Evolutionary conservation across 1,140 invertebrate genomes (phyloP).

Genomic region (Lamellibrachia luymesi): DNA sequence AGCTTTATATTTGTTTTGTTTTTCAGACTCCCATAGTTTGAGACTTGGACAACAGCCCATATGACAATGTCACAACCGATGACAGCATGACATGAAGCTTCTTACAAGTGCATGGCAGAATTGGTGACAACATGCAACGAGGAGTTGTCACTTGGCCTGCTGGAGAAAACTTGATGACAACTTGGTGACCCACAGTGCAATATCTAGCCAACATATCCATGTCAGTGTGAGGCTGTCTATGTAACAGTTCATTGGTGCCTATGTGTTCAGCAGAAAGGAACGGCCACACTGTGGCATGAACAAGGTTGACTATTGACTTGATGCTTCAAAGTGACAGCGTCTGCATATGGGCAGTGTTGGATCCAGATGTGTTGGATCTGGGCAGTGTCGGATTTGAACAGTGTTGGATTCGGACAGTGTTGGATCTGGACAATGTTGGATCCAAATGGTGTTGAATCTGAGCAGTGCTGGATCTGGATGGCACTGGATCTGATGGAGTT

Average conservation of each 20-base stretch:
- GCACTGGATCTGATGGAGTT: neutral
- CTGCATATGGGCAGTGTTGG: neutral
- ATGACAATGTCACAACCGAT: neutral
- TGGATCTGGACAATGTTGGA: no score
- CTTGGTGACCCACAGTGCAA: neutral
- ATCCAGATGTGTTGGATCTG: neutral
- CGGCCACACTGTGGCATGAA: neutral
- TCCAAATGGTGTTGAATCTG: no score
- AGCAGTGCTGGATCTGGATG: no score
- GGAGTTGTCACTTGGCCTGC: neutral
- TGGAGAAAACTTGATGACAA: neutral
- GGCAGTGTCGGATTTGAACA: neutral
- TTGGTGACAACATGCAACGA: neutral
- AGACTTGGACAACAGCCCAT: neutral
- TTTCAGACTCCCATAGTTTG: neutral
- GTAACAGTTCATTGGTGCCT: neutral
- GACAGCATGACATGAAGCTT: neutral
- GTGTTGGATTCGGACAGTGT: no score
- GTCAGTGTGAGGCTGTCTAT: neutral
- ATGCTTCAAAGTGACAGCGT: neutral
- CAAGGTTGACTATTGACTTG: neutral
- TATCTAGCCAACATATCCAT: neutral
- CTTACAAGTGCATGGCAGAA: neutral
- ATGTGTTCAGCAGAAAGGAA: neutral
- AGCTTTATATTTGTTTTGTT: neutral